These are phyloP conservation scores for Papilio helenus DNA, from an alignment of 1,140 invertebrate species.

Conservation along the genomic window DNA sequence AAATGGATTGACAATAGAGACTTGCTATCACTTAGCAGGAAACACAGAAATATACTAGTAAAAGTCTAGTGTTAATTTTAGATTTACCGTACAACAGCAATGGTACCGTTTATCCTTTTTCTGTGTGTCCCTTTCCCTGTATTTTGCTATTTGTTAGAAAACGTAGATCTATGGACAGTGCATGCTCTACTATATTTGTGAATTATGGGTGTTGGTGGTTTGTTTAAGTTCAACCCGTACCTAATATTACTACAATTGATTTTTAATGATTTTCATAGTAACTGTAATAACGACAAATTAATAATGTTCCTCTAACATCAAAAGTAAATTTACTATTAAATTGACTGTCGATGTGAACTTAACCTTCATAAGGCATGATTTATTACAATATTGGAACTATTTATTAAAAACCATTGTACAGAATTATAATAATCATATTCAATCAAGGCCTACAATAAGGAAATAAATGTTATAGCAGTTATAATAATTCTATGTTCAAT, in stretches of 20 bases:
- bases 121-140: too few relatives aligned
- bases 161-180: too few relatives aligned
- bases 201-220: too few relatives aligned
- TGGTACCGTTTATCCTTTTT: too few relatives aligned
- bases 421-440: constrained; percentile 8
- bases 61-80: too few relatives aligned
- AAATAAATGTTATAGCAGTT: not conserved
- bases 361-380: constrained; percentile 15
- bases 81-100: too few relatives aligned
- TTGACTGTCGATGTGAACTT: not conserved
- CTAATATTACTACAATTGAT: not conserved
- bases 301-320: not conserved
- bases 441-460: constrained; percentile 22
- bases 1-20: too few relatives aligned
- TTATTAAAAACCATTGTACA: not conserved
- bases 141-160: too few relatives aligned
- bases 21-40: too few relatives aligned
- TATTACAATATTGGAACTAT: constrained; percentile 15
- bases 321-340: not conserved
- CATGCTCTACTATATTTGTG: too few relatives aligned
- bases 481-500: not conserved
- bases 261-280: not conserved
- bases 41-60: too few relatives aligned
- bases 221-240: not conserved
- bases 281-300: not conserved